These are phyloP conservation scores for Saccostrea glomerata DNA, from an alignment of 1,140 invertebrate genomes.

Conservation along the genomic window DNA sequence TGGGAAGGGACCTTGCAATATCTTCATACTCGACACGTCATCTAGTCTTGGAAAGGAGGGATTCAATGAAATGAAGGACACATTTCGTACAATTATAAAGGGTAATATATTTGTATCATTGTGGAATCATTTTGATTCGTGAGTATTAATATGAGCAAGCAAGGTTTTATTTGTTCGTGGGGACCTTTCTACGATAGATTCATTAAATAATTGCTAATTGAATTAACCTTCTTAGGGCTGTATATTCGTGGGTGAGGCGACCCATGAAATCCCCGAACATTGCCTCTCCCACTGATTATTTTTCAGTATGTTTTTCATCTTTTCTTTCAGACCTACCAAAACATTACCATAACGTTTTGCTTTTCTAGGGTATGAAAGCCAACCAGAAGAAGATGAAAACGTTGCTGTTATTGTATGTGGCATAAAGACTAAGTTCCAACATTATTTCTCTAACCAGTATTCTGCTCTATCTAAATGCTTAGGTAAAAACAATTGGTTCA, in stretches of 20 bases:
- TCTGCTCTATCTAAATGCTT: not conserved
- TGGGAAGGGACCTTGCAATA: not conserved
- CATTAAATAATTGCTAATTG: too few species aligned
- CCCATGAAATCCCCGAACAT: too few species aligned
- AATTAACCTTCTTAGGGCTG: too few species aligned
- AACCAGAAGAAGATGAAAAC: not conserved
- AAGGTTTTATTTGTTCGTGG: too few species aligned
- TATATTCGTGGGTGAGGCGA: too few species aligned
- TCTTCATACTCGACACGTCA: slow-evolving; percentile 5
- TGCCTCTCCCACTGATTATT: too few species aligned
- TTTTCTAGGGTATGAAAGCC: not conserved
- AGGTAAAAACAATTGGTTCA: not conserved
- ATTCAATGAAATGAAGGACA: not conserved
- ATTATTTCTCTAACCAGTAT: not conserved
- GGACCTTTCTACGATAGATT: too few species aligned
- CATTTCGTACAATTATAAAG: not conserved
- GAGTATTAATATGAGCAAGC: too few species aligned
- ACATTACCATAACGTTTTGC: too few species aligned
- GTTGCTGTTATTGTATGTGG: not conserved
- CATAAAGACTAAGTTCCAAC: not conserved
- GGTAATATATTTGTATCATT: not conserved
- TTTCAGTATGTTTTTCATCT: too few species aligned
- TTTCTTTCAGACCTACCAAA: too few species aligned
- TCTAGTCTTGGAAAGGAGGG: not conserved
- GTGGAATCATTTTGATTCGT: too few species aligned